Percentiles rank a stretch among this genome's conserved stretches.
phyloP scores from a whole-genome alignment of 2,797 vertebrate genomes.

The Bryconaethiops microstoma region DNA sequence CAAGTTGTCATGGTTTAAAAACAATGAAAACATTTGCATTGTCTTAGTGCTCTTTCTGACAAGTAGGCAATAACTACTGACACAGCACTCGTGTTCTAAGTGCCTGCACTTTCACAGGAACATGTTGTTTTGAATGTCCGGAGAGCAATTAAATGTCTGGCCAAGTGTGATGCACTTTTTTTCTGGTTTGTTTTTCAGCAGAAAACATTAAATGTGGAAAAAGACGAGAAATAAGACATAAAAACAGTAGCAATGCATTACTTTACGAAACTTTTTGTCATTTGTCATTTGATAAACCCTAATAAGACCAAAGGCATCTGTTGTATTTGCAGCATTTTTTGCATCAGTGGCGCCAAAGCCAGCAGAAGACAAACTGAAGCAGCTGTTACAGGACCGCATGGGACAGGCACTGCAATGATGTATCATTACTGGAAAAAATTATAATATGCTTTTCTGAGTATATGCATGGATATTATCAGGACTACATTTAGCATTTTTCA shows the following conservation, averaged over 20 bases:
- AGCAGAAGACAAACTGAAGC: too few relatives aligned
- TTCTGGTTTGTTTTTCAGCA: background rate
- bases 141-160: slow-evolving; percentile 27
- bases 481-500: too few relatives aligned
- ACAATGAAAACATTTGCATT: slow-evolving; percentile 28
- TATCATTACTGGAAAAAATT: too few relatives aligned
- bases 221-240: background rate
- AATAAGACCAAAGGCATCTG: background rate
- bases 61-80: slow-evolving; percentile 25
- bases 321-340: background rate
- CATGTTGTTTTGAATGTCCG: slow-evolving; percentile 23
- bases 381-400: too few relatives aligned
- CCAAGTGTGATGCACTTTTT: slow-evolving; percentile 17
- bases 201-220: background rate
- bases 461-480: too few relatives aligned
- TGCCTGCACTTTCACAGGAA: slow-evolving; percentile 9
- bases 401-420: too few relatives aligned
- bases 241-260: background rate
- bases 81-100: slow-evolving; percentile 28
- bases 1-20: slow-evolving; percentile 37
- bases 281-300: background rate
- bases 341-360: too few relatives aligned
- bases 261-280: too few relatives aligned
- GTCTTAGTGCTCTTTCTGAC: slow-evolving; percentile 35
- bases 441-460: too few relatives aligned